These are phyloP conservation scores for Leucoptera coffeella DNA, from an alignment of 2,888 invertebrate species.

Conservation along the genomic window DNA sequence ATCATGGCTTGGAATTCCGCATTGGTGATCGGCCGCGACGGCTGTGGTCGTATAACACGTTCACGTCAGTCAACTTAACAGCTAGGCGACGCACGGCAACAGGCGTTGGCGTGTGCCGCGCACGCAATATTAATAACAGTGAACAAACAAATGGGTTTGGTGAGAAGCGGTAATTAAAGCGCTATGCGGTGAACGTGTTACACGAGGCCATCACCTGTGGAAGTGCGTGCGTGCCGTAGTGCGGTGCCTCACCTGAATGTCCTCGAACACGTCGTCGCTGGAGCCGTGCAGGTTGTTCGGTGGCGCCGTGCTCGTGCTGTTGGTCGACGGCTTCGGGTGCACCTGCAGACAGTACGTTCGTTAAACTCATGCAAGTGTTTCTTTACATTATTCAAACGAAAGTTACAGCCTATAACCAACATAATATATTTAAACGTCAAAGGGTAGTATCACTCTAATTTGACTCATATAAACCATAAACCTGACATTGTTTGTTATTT, in stretches of 20 bases:
- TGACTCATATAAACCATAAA: too few relatives aligned
- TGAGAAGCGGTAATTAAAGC: slow-evolving; percentile 8
- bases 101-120: too few relatives aligned
- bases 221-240: slow-evolving; percentile 3
- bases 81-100: too few relatives aligned
- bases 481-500: too few relatives aligned
- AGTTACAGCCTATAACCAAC: too few relatives aligned
- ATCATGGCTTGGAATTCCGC: slow-evolving; percentile 95
- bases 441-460: too few relatives aligned
- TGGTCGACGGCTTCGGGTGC: slow-evolving; percentile 30
- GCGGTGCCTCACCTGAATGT: slow-evolving; percentile 32
- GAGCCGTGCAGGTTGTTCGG: slow-evolving; percentile 37
- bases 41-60: slow-evolving; percentile 49
- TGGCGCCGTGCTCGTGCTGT: slow-evolving; percentile 40
- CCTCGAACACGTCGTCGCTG: slow-evolving; percentile 39
- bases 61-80: slow-evolving; percentile 43
- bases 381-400: too few relatives aligned
- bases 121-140: too few relatives aligned
- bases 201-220: slow-evolving; percentile 35
- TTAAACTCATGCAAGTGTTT: too few relatives aligned
- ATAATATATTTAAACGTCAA: too few relatives aligned
- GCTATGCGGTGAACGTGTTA: slow-evolving; percentile 43
- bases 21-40: slow-evolving; percentile 82
- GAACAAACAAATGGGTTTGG: slow-evolving; percentile 12
- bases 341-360: slow-evolving; percentile 15